phyloP scores from a whole-genome alignment of 2,888 invertebrate genomes.

The Panopea generosa region DNA sequence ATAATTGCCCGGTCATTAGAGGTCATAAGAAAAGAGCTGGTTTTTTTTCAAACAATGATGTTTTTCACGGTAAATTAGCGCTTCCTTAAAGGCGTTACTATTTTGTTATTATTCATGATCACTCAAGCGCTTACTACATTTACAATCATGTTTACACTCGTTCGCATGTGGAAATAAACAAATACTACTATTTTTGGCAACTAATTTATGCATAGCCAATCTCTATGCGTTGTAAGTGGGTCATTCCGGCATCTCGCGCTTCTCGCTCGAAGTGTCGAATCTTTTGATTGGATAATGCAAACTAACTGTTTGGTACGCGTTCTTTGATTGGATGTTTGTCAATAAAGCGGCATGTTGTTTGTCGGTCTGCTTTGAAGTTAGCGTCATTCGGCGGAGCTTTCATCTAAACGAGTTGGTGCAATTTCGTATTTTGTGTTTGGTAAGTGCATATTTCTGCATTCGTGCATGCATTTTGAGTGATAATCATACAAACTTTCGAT shows the following conservation, averaged over 20 bases:
- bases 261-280: conserved; percentile 16
- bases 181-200: conserved; percentile 44
- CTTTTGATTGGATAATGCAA: conserved; percentile 20
- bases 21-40: no score
- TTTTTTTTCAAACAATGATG: no score
- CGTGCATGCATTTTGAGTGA: conserved; percentile 8
- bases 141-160: conserved; percentile 26
- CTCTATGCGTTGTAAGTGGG: conserved; percentile 2
- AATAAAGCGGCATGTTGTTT: conserved; percentile 24
- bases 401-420: conserved; percentile 11
- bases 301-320: background rate
- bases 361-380: conserved; percentile 31
- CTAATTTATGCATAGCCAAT: conserved; percentile 50
- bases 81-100: no score
- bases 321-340: conserved; percentile 29
- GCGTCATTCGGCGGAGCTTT: conserved; percentile 47
- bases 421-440: conserved; percentile 14
- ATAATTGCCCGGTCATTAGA: no score
- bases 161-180: conserved; percentile 52
- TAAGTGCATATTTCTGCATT: conserved; percentile 22
- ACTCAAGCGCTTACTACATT: no score
- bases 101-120: no score
- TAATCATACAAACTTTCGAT: background rate
- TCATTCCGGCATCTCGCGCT: conserved; percentile 17
- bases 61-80: no score